Conservation (phyloP, 2,113 vertebrate genomes). For the Chionis minor region DNA sequence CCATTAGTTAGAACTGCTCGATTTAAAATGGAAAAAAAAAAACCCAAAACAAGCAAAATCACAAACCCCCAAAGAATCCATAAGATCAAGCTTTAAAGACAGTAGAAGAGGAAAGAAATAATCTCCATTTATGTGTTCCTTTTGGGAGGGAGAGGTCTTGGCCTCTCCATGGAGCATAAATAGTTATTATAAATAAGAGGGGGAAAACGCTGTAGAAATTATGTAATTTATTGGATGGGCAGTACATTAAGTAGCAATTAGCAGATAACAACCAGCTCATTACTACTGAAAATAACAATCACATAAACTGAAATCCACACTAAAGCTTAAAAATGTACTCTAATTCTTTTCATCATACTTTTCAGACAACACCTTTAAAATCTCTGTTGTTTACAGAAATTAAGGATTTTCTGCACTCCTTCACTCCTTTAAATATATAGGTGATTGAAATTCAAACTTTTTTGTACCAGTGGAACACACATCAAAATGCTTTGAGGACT, state of each 20-base stretch:
- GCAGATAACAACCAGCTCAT: neutral
- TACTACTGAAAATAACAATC: neutral
- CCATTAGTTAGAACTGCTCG: neutral
- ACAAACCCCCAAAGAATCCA: neutral
- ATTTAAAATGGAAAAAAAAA: neutral
- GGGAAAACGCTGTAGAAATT: neutral
- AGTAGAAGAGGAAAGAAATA: neutral
- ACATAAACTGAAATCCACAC: neutral
- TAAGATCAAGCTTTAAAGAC: neutral
- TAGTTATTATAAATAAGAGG: neutral
- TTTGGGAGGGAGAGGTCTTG: neutral
- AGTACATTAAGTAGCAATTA: neutral
- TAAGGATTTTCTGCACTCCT: neutral
- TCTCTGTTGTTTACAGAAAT: neutral
- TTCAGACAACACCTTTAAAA: neutral
- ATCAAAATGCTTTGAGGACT: neutral
- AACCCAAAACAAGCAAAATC: too few species aligned
- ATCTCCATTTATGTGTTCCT: neutral
- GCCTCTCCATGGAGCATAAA: neutral
- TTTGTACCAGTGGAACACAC: neutral
- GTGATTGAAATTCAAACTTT: neutral
- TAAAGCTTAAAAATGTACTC: neutral
- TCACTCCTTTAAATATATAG: neutral
- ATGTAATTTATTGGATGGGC: neutral
- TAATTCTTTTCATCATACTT: neutral